Evolutionary conservation across 2,888 invertebrate species (phyloP).

Genomic region (Pilophorus perplexus): DNA sequence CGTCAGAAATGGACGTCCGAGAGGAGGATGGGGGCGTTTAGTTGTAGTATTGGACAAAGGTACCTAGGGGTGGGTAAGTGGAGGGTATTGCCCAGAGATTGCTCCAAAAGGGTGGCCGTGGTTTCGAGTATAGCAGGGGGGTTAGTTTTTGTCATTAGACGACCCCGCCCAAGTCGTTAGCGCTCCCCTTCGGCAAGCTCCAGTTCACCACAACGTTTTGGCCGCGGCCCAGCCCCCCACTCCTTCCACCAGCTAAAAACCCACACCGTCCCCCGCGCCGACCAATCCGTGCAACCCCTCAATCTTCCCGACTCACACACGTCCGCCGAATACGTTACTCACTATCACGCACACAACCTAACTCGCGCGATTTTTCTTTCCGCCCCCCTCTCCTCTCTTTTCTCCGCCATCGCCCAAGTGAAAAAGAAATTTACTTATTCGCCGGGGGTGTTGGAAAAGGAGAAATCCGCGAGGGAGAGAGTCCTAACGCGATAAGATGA

Average conservation of each 20-base stretch:
- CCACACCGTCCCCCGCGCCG: no score
- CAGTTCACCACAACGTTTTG: constrained; percentile 22
- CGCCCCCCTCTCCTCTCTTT: no score
- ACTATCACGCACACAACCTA: neutral
- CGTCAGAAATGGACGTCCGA: no score
- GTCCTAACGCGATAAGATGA: constrained; percentile 25
- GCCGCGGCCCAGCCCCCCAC: constrained; percentile 30
- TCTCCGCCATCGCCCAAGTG: constrained; percentile 1
- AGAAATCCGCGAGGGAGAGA: neutral
- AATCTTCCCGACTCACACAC: constrained; percentile 11
- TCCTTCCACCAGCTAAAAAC: no score
- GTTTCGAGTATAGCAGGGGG: constrained; percentile 3
- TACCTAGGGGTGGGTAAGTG: no score
- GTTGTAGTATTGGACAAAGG: no score
- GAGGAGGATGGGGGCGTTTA: no score
- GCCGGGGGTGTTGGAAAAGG: neutral
- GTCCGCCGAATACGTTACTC: no score
- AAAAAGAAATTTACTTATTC: constrained; percentile 36
- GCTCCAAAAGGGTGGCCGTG: neutral
- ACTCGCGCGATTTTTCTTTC: no score
- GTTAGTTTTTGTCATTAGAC: constrained; percentile 39
- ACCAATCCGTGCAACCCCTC: constrained; percentile 28
- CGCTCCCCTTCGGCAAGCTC: constrained; percentile 7
- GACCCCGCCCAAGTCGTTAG: constrained; percentile 38
- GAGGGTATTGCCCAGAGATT: no score